A percentile compares a stretch with the other conserved stretches of the same genome.
phyloP scores from a whole-genome alignment of 1,140 invertebrate genomes.

The Drosophila ogumai region DNA sequence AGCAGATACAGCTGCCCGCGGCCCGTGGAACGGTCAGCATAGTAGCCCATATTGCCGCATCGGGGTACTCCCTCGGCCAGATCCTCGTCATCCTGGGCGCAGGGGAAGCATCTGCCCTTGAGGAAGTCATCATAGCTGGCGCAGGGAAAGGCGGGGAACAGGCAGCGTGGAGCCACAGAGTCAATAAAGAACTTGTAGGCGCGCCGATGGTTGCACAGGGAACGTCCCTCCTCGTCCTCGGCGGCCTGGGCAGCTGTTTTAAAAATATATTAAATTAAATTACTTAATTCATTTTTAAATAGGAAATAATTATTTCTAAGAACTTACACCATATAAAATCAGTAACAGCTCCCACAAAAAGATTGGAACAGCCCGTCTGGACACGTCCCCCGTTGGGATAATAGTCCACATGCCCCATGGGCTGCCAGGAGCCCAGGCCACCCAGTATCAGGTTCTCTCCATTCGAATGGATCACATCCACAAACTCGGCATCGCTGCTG shows the following conservation, averaged over 20 bases:
- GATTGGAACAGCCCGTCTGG: slow-evolving; percentile 93
- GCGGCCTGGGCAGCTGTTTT: slow-evolving; percentile 87
- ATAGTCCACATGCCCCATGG: slow-evolving; percentile 96
- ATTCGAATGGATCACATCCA: slow-evolving; percentile 98
- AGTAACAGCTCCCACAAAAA: slow-evolving; percentile 95
- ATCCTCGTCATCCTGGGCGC: slow-evolving; percentile 84
- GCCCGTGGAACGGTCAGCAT: slow-evolving; percentile 92
- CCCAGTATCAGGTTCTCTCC: slow-evolving; percentile 94
- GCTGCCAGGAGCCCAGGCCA: slow-evolving; percentile 93
- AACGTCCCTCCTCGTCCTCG: slow-evolving; percentile 93
- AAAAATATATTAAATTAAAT: no score
- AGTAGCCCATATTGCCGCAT: slow-evolving; percentile 97
- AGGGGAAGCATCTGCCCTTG: slow-evolving; percentile 87
- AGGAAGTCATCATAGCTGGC: slow-evolving; percentile 93
- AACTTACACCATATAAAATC: slow-evolving; percentile 95
- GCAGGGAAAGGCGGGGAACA: slow-evolving; percentile 95
- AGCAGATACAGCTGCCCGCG: slow-evolving; percentile 93
- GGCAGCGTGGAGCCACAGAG: slow-evolving; percentile 94
- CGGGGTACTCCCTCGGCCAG: slow-evolving; percentile 85
- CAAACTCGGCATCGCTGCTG: slow-evolving; percentile 94
- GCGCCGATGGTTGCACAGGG: slow-evolving; percentile 95
- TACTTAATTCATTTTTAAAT: no score
- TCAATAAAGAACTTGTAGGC: slow-evolving; percentile 98
- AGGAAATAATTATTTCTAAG: no score
- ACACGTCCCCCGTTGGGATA: slow-evolving; percentile 96